Percentiles rank a stretch among this genome's conserved stretches.
Conservation (phyloP, 2,113 vertebrate genomes). For the Edolisoma coerulescens region DNA sequence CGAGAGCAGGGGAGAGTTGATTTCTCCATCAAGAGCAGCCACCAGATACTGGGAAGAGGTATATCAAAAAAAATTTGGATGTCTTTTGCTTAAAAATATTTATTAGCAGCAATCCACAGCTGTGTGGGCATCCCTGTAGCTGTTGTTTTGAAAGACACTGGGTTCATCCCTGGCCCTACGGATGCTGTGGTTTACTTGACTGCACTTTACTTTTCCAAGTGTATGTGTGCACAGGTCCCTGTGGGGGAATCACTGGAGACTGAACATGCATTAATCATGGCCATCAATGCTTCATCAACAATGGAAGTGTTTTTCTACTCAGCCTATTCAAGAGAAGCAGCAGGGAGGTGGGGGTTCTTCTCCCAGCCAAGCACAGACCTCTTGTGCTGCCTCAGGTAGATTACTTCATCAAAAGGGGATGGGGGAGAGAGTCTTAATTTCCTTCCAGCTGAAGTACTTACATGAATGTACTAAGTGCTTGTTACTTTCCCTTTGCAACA, state of each 20-base stretch:
- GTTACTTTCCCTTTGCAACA: background rate
- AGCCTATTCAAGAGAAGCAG: background rate
- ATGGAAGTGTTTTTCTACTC: background rate
- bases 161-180: background rate
- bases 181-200: background rate
- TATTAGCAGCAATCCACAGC: background rate
- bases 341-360: background rate
- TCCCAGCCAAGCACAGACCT: background rate
- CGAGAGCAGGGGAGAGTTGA: background rate
- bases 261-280: background rate
- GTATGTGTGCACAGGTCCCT: background rate
- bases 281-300: background rate
- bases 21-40: background rate
- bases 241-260: background rate
- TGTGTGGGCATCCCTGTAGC: background rate
- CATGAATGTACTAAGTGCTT: background rate
- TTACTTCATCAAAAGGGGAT: background rate
- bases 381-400: background rate
- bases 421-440: background rate
- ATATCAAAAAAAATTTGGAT: background rate
- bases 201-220: background rate
- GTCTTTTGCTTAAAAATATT: background rate
- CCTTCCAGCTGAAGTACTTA: background rate
- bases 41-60: background rate
- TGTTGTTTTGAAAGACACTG: background rate